Conservation (phyloP, 2,113 vertebrate genomes). For the Clinocottus analis region DNA sequence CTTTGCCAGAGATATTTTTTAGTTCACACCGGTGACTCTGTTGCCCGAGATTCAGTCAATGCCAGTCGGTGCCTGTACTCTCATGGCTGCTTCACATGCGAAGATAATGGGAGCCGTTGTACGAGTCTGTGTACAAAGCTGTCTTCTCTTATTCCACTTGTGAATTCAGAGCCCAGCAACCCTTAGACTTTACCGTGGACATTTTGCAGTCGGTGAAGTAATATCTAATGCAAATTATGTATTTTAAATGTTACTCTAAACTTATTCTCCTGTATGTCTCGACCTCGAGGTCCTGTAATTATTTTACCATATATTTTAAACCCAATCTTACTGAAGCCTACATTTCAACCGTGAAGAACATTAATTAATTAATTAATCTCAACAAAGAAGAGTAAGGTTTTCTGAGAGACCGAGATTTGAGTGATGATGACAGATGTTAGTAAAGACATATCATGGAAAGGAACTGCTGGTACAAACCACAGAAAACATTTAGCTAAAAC, state of each 20-base stretch:
- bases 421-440: not conserved
- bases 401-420: not conserved
- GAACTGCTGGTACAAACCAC: not conserved
- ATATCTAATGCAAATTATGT: conserved; percentile 20
- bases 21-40: conserved; percentile 10
- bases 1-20: conserved; percentile 27
- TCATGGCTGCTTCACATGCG: conserved; percentile 4
- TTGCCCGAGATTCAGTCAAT: conserved; percentile 15
- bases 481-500: not conserved
- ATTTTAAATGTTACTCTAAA: not conserved
- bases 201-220: not conserved
- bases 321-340: not conserved
- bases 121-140: conserved; percentile 50
- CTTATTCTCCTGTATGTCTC: not conserved
- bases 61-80: conserved; percentile 49
- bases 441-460: not conserved
- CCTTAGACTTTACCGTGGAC: not conserved
- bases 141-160: conserved; percentile 48
- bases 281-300: not conserved
- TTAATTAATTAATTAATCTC: not conserved
- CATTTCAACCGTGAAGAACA: not conserved
- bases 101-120: conserved; percentile 64
- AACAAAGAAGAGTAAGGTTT: not conserved
- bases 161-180: conserved; percentile 13
- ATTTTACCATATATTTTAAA: not conserved